A percentile compares a stretch with the other conserved stretches of the same genome.
Evolutionary conservation across 2,113 vertebrate species (phyloP).

Genomic region (Saccopteryx leptura): DNA sequence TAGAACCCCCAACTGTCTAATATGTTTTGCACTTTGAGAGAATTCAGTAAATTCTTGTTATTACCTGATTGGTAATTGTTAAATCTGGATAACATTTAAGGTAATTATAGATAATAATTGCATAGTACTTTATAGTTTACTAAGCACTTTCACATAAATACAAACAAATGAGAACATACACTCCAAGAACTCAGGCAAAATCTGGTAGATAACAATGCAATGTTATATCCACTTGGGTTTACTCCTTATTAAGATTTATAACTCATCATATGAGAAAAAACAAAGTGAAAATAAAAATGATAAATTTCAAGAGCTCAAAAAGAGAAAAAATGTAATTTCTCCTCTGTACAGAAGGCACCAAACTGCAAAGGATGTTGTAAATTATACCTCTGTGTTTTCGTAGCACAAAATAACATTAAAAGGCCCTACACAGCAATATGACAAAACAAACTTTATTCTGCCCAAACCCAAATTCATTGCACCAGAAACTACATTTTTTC

Average conservation of each 20-base stretch:
- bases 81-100: conserved; percentile 1
- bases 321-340: conserved; percentile 8
- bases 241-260: conserved; percentile 23
- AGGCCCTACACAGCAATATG: neutral
- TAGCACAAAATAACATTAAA: conserved; percentile 37
- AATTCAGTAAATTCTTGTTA: conserved; percentile 13
- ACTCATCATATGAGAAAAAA: conserved; percentile 1
- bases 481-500: neutral
- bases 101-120: neutral
- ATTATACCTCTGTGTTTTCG: neutral
- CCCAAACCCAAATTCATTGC: neutral
- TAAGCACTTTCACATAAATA: neutral
- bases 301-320: conserved; percentile 30
- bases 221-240: neutral
- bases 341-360: neutral
- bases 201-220: neutral
- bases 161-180: conserved; percentile 25
- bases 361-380: conserved; percentile 9
- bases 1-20: neutral
- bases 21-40: neutral
- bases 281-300: conserved; percentile 45
- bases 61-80: neutral
- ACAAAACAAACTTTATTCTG: neutral
- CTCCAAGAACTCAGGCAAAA: neutral
- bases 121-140: neutral